A percentile compares a stretch with the other conserved stretches of the same genome.
Evolutionary conservation across 2,797 vertebrate species (phyloP).

Genomic region (Catharus ustulatus): DNA sequence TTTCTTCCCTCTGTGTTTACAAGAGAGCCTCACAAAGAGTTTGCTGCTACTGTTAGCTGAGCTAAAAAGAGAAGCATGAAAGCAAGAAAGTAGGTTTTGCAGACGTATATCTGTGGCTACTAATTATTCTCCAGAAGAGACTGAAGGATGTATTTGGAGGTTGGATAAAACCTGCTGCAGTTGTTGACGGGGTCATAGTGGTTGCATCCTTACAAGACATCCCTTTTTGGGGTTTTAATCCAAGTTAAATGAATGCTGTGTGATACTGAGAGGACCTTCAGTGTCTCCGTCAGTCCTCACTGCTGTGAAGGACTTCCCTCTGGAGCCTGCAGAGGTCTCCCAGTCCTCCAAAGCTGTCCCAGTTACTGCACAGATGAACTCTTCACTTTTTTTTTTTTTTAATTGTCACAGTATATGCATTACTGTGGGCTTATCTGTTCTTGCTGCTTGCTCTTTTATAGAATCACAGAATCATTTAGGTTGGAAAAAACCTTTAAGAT

Average conservation of each 20-base stretch:
- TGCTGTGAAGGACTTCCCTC: not conserved
- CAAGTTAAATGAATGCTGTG: not conserved
- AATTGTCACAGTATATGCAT: not conserved
- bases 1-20: not conserved
- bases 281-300: not conserved
- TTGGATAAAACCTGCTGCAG: not conserved
- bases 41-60: not conserved
- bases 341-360: not conserved
- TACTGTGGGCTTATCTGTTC: conserved; percentile 19
- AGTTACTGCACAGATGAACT: not conserved
- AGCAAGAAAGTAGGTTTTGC: not conserved
- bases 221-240: not conserved
- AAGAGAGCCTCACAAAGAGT: not conserved
- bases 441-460: not conserved
- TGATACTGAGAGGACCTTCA: not conserved
- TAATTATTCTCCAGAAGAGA: not conserved
- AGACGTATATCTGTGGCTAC: not conserved
- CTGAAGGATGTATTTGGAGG: not conserved
- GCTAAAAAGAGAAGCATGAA: not conserved
- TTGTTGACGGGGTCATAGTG: not conserved
- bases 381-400: not conserved
- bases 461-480: not conserved
- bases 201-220: not conserved
- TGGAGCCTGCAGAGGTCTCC: conserved; percentile 60
- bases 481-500: not conserved